phyloP scores from a whole-genome alignment of 2,888 invertebrate genomes.

The Tachina lurida region DNA sequence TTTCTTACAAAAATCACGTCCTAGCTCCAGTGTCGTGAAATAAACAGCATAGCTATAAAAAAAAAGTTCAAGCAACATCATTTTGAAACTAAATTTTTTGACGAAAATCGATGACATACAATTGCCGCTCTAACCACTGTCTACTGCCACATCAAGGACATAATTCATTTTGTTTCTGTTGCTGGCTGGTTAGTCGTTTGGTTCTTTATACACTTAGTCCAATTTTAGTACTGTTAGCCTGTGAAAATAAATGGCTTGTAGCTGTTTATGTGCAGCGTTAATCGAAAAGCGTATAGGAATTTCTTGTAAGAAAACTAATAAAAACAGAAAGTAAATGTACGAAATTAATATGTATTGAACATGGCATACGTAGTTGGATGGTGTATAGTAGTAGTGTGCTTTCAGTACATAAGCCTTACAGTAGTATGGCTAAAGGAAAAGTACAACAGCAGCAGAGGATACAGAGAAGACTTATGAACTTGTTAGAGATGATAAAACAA shows the following conservation, averaged over 20 bases:
- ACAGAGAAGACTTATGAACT: slow-evolving; percentile 52
- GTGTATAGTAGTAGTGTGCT: slow-evolving; percentile 7
- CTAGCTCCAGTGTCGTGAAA: too few species aligned
- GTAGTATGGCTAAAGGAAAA: slow-evolving; percentile 7
- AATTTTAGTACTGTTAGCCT: slow-evolving; percentile 22
- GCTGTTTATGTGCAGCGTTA: slow-evolving; percentile 13
- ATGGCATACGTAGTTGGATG: background rate
- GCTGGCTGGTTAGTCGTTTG: background rate
- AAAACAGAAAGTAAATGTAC: slow-evolving; percentile 13
- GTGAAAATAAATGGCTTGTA: slow-evolving; percentile 21
- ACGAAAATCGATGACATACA: background rate
- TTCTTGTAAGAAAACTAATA: slow-evolving; percentile 46
- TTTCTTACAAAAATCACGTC: too few species aligned
- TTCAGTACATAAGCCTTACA: slow-evolving; percentile 21
- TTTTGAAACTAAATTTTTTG: background rate
- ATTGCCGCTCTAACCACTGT: background rate
- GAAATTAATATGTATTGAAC: slow-evolving; percentile 27
- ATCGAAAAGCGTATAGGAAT: slow-evolving; percentile 29
- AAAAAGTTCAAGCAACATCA: background rate
- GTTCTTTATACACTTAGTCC: background rate
- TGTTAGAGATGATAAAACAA: slow-evolving; percentile 49
- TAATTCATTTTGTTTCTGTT: slow-evolving; percentile 56
- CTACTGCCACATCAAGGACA: slow-evolving; percentile 49
- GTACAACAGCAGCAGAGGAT: slow-evolving; percentile 29
- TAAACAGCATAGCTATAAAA: too few species aligned